A percentile compares a stretch with the other conserved stretches of the same genome.
Conservation (phyloP, 2,797 vertebrate species). For the Morelia viridis region DNA sequence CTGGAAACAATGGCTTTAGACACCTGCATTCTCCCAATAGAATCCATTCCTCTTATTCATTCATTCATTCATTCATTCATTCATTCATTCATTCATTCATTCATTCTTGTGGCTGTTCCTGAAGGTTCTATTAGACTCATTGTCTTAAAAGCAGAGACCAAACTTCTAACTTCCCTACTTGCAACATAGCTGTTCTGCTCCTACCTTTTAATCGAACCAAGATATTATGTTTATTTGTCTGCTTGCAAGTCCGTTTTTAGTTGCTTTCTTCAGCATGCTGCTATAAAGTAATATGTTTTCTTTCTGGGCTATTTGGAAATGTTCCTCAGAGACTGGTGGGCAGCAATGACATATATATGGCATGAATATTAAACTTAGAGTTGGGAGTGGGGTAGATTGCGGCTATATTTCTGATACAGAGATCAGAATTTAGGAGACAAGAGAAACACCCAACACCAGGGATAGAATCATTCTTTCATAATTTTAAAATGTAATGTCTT, state of each 20-base stretch:
- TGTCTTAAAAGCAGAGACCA: no score
- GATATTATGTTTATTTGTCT: no score
- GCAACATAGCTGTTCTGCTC: not conserved
- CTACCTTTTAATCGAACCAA: not conserved
- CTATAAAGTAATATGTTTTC: not conserved
- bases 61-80: no score
- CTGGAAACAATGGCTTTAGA: no score
- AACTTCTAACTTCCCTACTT: not conserved
- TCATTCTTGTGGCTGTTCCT: no score
- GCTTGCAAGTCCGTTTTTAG: no score
- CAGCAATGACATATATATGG: slow-evolving; percentile 45
- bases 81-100: no score
- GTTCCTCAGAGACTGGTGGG: slow-evolving; percentile 29
- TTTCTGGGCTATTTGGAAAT: not conserved
- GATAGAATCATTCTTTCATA: not conserved
- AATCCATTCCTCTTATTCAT: no score
- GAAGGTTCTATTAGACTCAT: no score
- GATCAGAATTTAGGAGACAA: slow-evolving; percentile 18
- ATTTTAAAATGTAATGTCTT: not conserved
- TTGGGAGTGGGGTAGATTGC: slow-evolving; percentile 38
- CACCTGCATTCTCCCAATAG: no score
- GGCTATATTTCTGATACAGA: slow-evolving; percentile 37
- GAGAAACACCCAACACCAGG: not conserved
- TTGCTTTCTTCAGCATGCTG: not conserved
- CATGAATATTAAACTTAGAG: slow-evolving; percentile 41